These are phyloP conservation scores for Phortica magna DNA, from an alignment of 2,888 invertebrate genomes.

Conservation along the genomic window DNA sequence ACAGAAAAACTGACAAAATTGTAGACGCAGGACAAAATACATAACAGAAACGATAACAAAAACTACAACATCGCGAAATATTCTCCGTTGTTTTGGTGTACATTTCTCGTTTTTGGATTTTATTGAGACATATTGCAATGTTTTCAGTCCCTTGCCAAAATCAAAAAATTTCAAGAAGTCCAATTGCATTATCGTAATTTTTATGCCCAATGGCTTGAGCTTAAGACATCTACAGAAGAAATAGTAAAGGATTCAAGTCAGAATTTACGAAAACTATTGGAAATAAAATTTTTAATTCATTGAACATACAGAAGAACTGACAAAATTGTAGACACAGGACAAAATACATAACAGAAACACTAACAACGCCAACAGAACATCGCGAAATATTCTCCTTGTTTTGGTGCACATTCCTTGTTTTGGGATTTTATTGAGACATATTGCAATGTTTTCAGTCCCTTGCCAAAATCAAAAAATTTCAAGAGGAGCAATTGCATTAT, in stretches of 20 bases:
- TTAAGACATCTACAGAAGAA: neutral
- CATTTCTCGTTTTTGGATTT: neutral
- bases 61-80: conserved; percentile 3
- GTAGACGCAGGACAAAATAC: neutral
- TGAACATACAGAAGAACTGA: too few relatives aligned
- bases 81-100: conserved; percentile 8
- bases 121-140: conserved; percentile 1
- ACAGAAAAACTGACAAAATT: neutral
- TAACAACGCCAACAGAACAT: too few relatives aligned
- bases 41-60: conserved; percentile 12
- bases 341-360: too few relatives aligned
- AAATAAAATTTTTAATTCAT: neutral
- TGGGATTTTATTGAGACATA: conserved; percentile 9
- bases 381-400: too few relatives aligned
- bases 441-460: neutral
- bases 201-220: conserved; percentile 16
- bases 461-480: neutral
- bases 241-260: neutral
- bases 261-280: neutral
- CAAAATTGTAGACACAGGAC: neutral
- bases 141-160: neutral
- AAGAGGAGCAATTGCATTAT: conserved; percentile 12
- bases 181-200: conserved; percentile 2
- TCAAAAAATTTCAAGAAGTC: neutral
- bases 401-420: neutral